Evolutionary conservation across 2,113 vertebrate genomes (phyloP).

Genomic region (Parus major): DNA sequence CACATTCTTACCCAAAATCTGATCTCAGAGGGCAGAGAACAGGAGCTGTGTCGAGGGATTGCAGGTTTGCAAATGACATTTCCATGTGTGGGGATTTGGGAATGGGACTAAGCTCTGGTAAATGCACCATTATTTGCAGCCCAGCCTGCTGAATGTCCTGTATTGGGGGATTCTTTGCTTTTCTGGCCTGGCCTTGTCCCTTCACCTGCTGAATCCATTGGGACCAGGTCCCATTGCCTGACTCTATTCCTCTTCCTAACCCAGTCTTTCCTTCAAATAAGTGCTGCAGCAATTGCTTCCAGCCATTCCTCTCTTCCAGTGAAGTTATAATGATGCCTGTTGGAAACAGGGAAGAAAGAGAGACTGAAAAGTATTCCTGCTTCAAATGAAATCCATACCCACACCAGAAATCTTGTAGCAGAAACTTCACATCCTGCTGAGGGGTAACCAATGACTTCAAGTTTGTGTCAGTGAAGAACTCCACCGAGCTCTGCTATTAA

Average conservation of each 20-base stretch:
- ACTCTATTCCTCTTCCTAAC: background rate
- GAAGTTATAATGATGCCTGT: background rate
- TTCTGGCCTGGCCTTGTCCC: background rate
- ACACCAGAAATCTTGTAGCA: background rate
- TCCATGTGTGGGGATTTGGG: rapidly evolving
- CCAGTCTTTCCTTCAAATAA: background rate
- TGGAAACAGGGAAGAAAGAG: background rate
- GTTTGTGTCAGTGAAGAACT: background rate
- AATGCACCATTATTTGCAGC: background rate
- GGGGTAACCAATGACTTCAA: background rate
- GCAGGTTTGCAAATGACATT: background rate
- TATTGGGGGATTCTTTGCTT: background rate
- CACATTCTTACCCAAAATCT: background rate
- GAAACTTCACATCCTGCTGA: background rate
- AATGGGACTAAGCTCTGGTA: background rate
- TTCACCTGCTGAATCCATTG: background rate
- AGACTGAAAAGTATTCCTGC: background rate
- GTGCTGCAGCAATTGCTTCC: background rate
- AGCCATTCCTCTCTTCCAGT: background rate
- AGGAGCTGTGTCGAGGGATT: background rate
- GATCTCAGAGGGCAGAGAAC: background rate
- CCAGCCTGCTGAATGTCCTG: background rate
- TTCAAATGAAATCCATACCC: background rate
- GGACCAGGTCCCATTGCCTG: background rate
- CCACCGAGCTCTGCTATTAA: background rate